phyloP scores from a whole-genome alignment of 2,888 invertebrate species.

The Diplazon laetatorius region DNA sequence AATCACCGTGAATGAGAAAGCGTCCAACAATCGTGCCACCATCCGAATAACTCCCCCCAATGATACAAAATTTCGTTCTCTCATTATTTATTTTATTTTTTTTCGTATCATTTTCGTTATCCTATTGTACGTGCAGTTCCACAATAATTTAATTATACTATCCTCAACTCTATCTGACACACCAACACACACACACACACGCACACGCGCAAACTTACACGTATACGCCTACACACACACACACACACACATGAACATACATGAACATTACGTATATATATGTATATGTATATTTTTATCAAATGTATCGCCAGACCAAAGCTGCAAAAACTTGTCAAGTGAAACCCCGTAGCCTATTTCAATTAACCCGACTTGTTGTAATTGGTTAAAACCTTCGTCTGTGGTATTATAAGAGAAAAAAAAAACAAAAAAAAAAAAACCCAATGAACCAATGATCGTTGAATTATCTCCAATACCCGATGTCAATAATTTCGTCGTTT shows the following conservation, averaged over 20 bases:
- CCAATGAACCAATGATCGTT: constrained; percentile 3
- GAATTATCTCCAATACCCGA: constrained; percentile 37
- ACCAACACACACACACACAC: constrained; percentile 9
- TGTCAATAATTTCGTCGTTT: constrained; percentile 49
- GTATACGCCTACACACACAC: constrained; percentile 4
- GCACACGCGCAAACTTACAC: not conserved
- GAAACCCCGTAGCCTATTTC: constrained; percentile 32
- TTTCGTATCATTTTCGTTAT: constrained; percentile 28
- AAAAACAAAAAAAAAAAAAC: constrained; percentile 12
- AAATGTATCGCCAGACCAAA: constrained; percentile 30
- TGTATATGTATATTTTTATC: constrained; percentile 44
- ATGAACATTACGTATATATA: too few species aligned
- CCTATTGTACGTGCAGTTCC: constrained; percentile 40
- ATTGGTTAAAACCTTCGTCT: constrained; percentile 37
- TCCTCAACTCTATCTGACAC: constrained; percentile 38
- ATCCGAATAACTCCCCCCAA: constrained; percentile 37
- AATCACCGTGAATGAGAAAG: constrained; percentile 38
- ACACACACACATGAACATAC: too few species aligned
- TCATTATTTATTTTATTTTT: constrained; percentile 11
- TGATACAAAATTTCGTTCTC: constrained; percentile 14
- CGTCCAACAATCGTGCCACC: constrained; percentile 33
- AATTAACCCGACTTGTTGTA: constrained; percentile 47
- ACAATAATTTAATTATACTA: constrained; percentile 38
- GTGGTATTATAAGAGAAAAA: constrained; percentile 27
- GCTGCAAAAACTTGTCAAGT: constrained; percentile 27